Conservation (phyloP, 2,797 vertebrate species). For the Tokudaia tokunoshimensis region DNA sequence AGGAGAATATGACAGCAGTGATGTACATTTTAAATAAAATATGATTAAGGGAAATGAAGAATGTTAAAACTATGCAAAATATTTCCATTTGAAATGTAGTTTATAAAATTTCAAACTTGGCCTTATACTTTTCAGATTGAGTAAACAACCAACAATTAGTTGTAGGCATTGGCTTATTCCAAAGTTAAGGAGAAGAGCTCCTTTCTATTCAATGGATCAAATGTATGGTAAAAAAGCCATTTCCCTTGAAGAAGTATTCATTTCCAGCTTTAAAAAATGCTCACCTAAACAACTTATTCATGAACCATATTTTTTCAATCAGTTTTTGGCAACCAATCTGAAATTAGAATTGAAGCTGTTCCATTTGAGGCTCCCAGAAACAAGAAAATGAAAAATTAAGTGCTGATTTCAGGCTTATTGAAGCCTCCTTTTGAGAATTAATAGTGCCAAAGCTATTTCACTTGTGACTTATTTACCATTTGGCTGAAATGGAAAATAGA, state of each 20-base stretch:
- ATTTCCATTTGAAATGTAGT: conserved; percentile 71
- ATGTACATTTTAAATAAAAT: conserved; percentile 66
- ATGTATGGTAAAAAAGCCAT: neutral
- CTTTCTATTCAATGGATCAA: conserved; percentile 67
- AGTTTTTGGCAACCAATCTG: conserved; percentile 82
- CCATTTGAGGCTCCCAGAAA: conserved; percentile 82
- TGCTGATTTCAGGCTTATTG: conserved; percentile 86
- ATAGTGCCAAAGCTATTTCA: conserved; percentile 84
- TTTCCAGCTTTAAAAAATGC: conserved; percentile 53
- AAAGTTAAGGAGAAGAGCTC: conserved; percentile 55
- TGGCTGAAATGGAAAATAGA: conserved; percentile 83
- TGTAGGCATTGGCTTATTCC: conserved; percentile 45
- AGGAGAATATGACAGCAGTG: conserved; percentile 80
- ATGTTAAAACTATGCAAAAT: conserved; percentile 68
- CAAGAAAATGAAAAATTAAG: conserved; percentile 88
- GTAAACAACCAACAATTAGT: conserved; percentile 27
- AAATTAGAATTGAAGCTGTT: conserved; percentile 83
- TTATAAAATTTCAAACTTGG: conserved; percentile 65
- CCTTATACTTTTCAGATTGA: conserved; percentile 49
- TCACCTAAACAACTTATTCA: conserved; percentile 81
- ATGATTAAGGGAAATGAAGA: conserved; percentile 71
- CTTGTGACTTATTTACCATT: conserved; percentile 86
- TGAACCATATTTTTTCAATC: conserved; percentile 85
- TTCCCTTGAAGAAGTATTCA: conserved; percentile 69
- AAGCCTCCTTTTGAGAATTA: conserved; percentile 84